These are phyloP conservation scores for Asarcornis scutulata DNA, from an alignment of 2,113 vertebrate genomes.

Conservation along the genomic window DNA sequence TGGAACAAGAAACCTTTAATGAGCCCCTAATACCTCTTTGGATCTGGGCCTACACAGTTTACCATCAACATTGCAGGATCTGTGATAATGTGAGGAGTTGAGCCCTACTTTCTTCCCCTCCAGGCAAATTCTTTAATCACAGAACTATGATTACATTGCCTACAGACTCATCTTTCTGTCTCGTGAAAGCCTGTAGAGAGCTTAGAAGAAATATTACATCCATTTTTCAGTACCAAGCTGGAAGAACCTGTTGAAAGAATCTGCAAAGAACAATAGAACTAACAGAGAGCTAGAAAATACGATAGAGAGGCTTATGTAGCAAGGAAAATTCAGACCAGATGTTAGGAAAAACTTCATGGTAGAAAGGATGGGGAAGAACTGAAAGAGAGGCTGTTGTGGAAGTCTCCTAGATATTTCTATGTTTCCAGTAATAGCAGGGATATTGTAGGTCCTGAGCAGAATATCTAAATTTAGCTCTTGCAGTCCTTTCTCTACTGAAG, in stretches of 20 bases:
- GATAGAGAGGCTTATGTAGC: neutral
- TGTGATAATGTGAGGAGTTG: neutral
- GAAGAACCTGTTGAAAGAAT: neutral
- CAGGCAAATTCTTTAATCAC: slow-evolving; percentile 25
- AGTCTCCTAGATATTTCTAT: neutral
- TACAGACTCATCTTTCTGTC: neutral
- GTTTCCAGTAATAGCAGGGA: neutral
- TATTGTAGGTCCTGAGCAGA: neutral
- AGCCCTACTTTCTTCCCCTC: neutral
- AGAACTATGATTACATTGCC: neutral
- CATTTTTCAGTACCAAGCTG: neutral
- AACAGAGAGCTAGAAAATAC: neutral
- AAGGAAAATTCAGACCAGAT: neutral
- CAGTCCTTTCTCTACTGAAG: neutral
- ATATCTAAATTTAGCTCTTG: neutral
- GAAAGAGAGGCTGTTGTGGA: neutral
- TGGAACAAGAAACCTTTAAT: neutral
- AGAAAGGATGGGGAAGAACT: neutral
- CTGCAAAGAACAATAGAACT: neutral
- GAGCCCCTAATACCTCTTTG: neutral
- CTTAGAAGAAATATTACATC: slow-evolving; percentile 12
- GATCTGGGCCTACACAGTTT: neutral
- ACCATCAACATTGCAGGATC: neutral
- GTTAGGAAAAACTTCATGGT: neutral
- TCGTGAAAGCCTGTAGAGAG: neutral